phyloP scores from a whole-genome alignment of 2,113 vertebrate genomes.

The Oncorhynchus keta region DNA sequence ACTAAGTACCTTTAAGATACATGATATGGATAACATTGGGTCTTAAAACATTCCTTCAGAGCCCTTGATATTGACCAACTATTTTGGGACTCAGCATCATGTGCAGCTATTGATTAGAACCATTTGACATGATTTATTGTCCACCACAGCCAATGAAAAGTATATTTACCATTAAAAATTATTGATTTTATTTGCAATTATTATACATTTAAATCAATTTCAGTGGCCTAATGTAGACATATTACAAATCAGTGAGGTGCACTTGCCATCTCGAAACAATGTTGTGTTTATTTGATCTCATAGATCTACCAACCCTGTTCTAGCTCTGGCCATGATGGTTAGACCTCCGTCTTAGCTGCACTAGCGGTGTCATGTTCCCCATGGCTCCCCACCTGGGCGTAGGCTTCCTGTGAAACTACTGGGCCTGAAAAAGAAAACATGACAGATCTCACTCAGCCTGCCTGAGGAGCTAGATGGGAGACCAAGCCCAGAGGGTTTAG shows the following conservation, averaged over 20 bases:
- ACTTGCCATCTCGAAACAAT: not conserved
- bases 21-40: not conserved
- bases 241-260: not conserved
- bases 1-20: not conserved
- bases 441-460: not conserved
- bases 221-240: too few relatives aligned
- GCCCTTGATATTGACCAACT: too few relatives aligned
- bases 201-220: too few relatives aligned
- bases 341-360: not conserved
- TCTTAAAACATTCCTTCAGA: not conserved
- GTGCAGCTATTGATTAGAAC: not conserved
- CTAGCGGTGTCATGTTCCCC: not conserved
- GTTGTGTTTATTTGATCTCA: not conserved
- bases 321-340: not conserved
- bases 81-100: too few relatives aligned
- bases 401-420: conserved; percentile 12
- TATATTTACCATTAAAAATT: not conserved
- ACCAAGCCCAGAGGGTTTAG: not conserved
- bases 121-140: not conserved
- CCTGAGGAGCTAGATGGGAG: not conserved
- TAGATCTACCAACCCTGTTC: not conserved
- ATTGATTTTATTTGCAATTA: too few relatives aligned
- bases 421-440: not conserved
- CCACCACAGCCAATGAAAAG: not conserved
- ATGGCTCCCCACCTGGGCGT: conserved; percentile 5